These are phyloP conservation scores for Pongo pygmaeus DNA, from an alignment of 2,113 vertebrate species.

Conservation along the genomic window DNA sequence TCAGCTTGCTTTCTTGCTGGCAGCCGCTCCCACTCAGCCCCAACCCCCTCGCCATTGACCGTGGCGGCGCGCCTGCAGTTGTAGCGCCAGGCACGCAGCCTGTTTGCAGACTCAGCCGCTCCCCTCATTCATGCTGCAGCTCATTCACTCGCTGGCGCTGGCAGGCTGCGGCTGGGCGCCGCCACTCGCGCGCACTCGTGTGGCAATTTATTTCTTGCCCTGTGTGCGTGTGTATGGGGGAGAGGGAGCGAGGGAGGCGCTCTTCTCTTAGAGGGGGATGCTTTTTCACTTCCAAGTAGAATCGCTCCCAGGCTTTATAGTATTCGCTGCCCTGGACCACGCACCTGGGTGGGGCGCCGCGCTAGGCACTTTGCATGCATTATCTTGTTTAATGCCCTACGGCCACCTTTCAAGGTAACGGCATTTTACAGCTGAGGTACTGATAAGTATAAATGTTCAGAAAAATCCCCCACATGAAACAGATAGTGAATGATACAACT, in stretches of 20 bases:
- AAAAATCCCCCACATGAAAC: not conserved
- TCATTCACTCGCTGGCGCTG: constrained; percentile 57
- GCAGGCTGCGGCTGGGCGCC: constrained; percentile 41
- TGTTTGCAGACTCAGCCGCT: not conserved
- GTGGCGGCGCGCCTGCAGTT: not conserved
- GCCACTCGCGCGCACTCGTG: not conserved
- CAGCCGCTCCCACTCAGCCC: not conserved
- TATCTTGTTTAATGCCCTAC: not conserved
- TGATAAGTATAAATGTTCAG: not conserved
- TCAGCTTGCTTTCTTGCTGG: fast-evolving
- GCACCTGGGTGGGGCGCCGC: not conserved
- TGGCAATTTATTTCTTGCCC: constrained; percentile 59
- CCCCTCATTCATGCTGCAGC: constrained; percentile 62
- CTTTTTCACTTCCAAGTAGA: not conserved
- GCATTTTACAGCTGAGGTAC: not conserved
- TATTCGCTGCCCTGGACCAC: fast-evolving
- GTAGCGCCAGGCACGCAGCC: not conserved
- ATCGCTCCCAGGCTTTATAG: not conserved
- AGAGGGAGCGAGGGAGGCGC: not conserved
- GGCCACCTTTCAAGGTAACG: not conserved
- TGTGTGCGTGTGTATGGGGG: not conserved
- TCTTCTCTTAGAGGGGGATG: not conserved
- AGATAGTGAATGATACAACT: not conserved
- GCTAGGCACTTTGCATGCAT: not conserved
- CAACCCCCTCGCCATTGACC: not conserved